Percentiles rank a stretch among this genome's conserved stretches.
Evolutionary conservation across 2,888 invertebrate genomes (phyloP).

Genomic region (Stenchaetothrips biformis): DNA sequence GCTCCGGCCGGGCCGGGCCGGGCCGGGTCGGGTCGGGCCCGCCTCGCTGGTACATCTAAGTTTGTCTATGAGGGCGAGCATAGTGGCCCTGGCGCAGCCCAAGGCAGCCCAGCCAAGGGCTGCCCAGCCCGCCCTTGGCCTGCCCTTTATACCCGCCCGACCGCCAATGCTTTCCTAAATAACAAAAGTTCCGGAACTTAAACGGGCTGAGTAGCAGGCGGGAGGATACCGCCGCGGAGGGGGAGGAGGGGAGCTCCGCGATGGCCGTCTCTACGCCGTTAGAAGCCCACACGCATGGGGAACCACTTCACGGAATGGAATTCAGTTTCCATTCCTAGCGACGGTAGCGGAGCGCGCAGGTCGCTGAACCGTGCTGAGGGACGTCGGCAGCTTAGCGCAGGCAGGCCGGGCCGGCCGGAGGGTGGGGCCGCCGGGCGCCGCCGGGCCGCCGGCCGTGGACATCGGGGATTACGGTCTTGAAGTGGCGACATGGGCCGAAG

Average conservation of each 20-base stretch:
- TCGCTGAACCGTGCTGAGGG: neutral
- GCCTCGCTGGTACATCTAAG: conserved; percentile 6
- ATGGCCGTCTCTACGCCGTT: too few relatives aligned
- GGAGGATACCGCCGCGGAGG: neutral
- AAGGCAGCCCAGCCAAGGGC: neutral
- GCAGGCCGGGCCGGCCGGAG: neutral
- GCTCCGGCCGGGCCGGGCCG: neutral
- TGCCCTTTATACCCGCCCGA: neutral
- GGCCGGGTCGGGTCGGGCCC: neutral
- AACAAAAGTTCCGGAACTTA: conserved; percentile 23
- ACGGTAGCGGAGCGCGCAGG: neutral
- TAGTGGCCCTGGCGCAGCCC: neutral
- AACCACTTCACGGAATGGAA: too few relatives aligned
- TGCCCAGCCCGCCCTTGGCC: neutral
- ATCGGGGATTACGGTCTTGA: conserved; percentile 11
- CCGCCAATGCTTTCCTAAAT: conserved; percentile 23
- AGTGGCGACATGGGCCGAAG: neutral
- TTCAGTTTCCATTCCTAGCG: too few relatives aligned
- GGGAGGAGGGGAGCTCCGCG: neutral
- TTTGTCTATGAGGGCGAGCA: conserved; percentile 15
- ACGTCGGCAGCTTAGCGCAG: neutral
- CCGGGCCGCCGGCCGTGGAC: neutral
- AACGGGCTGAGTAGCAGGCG: conserved; percentile 5
- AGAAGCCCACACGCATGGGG: too few relatives aligned
- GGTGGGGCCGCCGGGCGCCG: neutral